Evolutionary conservation across 2,113 vertebrate genomes (phyloP).

Genomic region (Poeciliopsis turrubarensis): DNA sequence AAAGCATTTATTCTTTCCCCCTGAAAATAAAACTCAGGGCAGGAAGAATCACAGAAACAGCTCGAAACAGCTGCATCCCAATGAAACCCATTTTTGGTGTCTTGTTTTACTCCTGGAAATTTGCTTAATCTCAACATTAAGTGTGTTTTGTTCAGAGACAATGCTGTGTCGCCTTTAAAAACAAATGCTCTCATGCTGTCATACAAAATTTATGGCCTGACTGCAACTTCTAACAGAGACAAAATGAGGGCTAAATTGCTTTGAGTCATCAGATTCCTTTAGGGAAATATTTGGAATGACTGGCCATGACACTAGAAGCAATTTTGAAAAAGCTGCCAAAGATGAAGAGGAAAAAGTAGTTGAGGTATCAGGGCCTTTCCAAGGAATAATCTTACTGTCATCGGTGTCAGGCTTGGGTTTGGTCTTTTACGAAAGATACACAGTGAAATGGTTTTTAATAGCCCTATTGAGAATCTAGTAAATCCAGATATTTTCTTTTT

Average conservation of each 20-base stretch:
- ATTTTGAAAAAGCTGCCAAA: conserved; percentile 51
- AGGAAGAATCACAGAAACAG: background rate
- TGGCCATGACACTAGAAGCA: conserved; percentile 61
- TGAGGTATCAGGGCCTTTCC: conserved; percentile 53
- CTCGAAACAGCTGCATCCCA: background rate
- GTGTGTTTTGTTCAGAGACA: conserved; percentile 28
- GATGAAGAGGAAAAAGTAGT: conserved; percentile 45
- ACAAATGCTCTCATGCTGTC: conserved; percentile 45
- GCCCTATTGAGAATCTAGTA: conserved; percentile 36
- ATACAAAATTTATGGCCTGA: conserved; percentile 49
- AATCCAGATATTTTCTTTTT: conserved; percentile 41
- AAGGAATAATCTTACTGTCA: conserved; percentile 68
- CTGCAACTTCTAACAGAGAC: conserved; percentile 45
- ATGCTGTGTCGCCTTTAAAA: conserved; percentile 30
- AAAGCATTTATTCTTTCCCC: too few species aligned
- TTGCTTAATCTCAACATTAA: background rate
- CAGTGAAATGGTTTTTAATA: conserved; percentile 51
- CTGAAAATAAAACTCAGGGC: background rate
- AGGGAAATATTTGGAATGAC: conserved; percentile 64
- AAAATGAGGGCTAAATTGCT: conserved; percentile 56
- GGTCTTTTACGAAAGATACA: background rate
- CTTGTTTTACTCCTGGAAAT: background rate
- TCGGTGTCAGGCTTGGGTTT: conserved; percentile 8
- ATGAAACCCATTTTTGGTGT: background rate
- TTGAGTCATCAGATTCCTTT: conserved; percentile 67